Percentiles rank a stretch among this genome's conserved stretches.
Conservation (phyloP, 2,113 vertebrate species). For the Motacilla tschutschensis region DNA sequence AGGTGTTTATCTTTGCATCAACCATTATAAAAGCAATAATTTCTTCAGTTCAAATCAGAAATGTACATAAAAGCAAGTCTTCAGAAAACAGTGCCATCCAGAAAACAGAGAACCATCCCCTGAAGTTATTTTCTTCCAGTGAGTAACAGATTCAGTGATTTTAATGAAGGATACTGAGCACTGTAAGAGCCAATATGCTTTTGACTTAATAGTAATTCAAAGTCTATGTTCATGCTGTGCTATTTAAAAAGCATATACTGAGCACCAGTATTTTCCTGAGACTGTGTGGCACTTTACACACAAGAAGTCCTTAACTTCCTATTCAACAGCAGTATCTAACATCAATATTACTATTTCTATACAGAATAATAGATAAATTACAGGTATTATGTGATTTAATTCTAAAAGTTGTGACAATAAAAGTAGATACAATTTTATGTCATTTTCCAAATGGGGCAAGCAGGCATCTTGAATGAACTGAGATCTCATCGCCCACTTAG, state of each 20-base stretch:
- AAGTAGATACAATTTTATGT: not conserved
- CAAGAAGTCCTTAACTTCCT: not conserved
- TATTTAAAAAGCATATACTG: not conserved
- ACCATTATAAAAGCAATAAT: not conserved
- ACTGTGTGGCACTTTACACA: not conserved
- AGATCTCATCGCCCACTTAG: slow-evolving; percentile 47
- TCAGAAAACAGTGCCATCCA: not conserved
- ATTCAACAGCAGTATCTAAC: not conserved
- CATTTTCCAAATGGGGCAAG: not conserved
- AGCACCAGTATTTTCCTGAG: not conserved
- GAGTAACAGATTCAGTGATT: not conserved
- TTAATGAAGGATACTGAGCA: not conserved
- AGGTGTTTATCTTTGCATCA: not conserved
- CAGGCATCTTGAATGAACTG: slow-evolving; percentile 10
- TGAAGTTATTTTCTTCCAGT: not conserved
- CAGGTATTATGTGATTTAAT: not conserved
- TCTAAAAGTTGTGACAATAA: not conserved
- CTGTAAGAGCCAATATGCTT: not conserved
- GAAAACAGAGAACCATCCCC: not conserved
- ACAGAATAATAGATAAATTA: not conserved
- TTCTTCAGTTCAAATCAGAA: not conserved
- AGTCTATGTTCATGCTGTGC: not conserved
- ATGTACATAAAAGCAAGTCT: not conserved
- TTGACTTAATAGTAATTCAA: not conserved
- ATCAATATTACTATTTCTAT: not conserved